Conservation (phyloP, 2,888 invertebrate species). For the Callyntrura sp. region DNA sequence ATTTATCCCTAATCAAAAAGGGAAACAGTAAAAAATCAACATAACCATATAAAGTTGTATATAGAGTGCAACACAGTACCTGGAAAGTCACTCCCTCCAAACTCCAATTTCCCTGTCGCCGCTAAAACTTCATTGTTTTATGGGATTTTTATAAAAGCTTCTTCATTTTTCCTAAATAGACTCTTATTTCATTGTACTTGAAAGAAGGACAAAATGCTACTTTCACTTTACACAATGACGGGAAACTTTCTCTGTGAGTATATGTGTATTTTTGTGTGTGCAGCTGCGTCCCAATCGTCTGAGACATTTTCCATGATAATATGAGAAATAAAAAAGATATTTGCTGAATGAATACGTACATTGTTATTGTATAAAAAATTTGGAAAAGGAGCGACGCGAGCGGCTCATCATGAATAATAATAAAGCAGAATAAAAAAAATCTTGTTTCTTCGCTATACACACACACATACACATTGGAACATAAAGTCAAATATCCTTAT, state of each 20-base stretch:
- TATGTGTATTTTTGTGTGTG: neutral
- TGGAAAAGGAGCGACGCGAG: neutral
- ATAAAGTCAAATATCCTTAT: conserved; percentile 22
- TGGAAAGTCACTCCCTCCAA: neutral
- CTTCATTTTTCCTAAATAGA: conserved; percentile 27
- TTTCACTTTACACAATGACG: neutral
- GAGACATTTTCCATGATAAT: conserved; percentile 23
- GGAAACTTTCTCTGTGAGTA: too few relatives aligned
- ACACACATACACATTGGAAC: conserved; percentile 32
- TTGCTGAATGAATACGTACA: conserved; percentile 23
- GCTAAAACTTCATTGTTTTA: conserved; percentile 3
- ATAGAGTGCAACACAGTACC: neutral
- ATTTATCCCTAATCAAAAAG: neutral
- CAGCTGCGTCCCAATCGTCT: neutral
- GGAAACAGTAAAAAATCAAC: conserved; percentile 23
- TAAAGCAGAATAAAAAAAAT: conserved; percentile 30
- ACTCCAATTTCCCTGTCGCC: neutral
- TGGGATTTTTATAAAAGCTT: conserved; percentile 7
- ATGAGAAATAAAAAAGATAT: conserved; percentile 42
- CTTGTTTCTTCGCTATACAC: conserved; percentile 35
- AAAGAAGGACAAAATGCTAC: neutral
- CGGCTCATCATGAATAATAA: conserved; percentile 52
- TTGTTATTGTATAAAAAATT: conserved; percentile 37
- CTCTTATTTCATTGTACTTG: neutral
- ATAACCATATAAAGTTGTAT: neutral